Percentiles rank a stretch among this genome's conserved stretches.
phyloP scores from a whole-genome alignment of 2,888 invertebrate species.

The Drosophila atripex region DNA sequence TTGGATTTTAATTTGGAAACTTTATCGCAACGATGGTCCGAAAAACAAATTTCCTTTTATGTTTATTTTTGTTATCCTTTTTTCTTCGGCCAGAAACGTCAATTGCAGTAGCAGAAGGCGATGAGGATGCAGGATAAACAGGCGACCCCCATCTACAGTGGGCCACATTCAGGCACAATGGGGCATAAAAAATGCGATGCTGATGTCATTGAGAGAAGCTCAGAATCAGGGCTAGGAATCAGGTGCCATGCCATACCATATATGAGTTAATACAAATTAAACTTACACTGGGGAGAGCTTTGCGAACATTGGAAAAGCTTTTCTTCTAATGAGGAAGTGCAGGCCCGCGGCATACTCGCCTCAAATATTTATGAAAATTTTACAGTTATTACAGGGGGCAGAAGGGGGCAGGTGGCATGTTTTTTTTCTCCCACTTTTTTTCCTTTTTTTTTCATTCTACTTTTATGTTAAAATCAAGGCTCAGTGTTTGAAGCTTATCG shows the following conservation, averaged over 20 bases:
- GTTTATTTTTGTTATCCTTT: constrained; percentile 38
- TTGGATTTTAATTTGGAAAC: constrained; percentile 23
- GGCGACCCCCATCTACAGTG: constrained; percentile 19
- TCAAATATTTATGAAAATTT: constrained; percentile 41
- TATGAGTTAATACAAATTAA: constrained; percentile 44
- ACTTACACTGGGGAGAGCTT: constrained; percentile 30
- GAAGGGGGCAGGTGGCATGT: not conserved
- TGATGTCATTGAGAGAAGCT: constrained; percentile 54
- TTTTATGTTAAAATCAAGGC: constrained; percentile 16
- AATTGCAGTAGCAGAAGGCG: constrained; percentile 38
- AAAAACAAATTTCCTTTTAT: constrained; percentile 37
- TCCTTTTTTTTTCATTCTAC: not conserved
- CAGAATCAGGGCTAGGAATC: constrained; percentile 1
- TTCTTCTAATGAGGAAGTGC: constrained; percentile 32
- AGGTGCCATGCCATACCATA: constrained; percentile 22
- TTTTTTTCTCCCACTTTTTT: too few relatives aligned
- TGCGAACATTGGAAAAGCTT: constrained; percentile 29
- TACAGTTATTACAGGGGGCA: constrained; percentile 32
- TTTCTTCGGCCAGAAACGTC: constrained; percentile 42
- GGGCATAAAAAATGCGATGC: constrained; percentile 36
- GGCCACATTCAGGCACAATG: constrained; percentile 8
- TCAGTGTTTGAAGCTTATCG: constrained; percentile 27
- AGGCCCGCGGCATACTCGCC: constrained; percentile 10
- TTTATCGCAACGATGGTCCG: constrained; percentile 9
- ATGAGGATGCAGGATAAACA: constrained; percentile 12